A percentile compares a stretch with the other conserved stretches of the same genome.
Conservation (phyloP, 2,113 vertebrate genomes). For the Brienomyrus longianalis region DNA sequence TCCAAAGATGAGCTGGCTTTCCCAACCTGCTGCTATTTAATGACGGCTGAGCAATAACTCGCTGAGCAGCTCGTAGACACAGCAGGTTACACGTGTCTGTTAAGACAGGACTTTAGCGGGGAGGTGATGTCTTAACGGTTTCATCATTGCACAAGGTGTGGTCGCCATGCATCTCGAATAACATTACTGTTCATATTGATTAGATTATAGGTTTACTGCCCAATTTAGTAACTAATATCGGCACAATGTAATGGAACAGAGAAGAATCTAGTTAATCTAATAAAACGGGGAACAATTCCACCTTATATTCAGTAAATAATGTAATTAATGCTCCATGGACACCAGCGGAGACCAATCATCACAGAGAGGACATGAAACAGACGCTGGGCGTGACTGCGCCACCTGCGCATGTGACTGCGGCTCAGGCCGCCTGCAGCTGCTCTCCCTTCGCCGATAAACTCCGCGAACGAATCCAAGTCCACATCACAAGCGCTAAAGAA, state of each 20-base stretch:
- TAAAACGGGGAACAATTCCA: neutral
- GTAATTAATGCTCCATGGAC: neutral
- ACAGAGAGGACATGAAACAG: neutral
- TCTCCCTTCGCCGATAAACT: neutral
- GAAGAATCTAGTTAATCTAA: neutral
- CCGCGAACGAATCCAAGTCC: neutral
- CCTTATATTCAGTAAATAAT: neutral
- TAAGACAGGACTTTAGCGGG: neutral
- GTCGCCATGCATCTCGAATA: neutral
- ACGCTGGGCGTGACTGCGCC: neutral
- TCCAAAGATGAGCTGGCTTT: neutral
- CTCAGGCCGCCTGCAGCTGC: neutral
- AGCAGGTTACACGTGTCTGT: neutral
- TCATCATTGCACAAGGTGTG: neutral
- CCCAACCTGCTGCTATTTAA: neutral
- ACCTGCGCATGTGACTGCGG: neutral
- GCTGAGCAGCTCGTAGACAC: neutral
- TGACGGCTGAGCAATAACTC: neutral
- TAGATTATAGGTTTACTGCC: neutral
- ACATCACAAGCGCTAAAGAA: neutral
- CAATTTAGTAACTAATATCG: neutral
- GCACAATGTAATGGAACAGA: neutral
- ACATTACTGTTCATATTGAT: neutral
- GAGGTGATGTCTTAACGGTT: neutral
- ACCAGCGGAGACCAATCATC: neutral